A percentile compares a stretch with the other conserved stretches of the same genome.
These are phyloP conservation scores for Agrilus cyanescens DNA, from an alignment of 2,888 invertebrate species.

Conservation along the genomic window DNA sequence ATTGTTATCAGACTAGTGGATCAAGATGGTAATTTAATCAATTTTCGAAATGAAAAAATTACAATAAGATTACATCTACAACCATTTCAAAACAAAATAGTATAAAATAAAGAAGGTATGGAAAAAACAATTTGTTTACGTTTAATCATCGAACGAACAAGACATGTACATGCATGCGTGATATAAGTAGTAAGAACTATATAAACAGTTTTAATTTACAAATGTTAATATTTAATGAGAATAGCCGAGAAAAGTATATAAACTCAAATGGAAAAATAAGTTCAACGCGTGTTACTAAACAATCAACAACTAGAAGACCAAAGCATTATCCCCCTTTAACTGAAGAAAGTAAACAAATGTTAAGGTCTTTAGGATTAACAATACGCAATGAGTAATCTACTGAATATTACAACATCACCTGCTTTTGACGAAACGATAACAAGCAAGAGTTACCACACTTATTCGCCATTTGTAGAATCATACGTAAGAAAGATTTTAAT, in stretches of 20 bases:
- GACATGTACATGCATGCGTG: no score
- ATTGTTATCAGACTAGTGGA: conserved; percentile 21
- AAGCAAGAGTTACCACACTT: background rate
- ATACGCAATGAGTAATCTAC: background rate
- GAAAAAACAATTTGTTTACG: no score
- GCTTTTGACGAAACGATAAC: background rate
- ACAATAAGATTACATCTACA: conserved; percentile 17
- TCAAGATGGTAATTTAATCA: conserved; percentile 20
- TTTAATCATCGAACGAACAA: no score
- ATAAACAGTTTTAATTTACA: no score
- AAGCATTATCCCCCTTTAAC: background rate
- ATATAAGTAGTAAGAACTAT: no score
- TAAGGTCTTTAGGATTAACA: conserved; percentile 1
- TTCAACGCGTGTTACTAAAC: no score
- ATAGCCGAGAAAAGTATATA: no score
- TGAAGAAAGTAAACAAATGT: background rate
- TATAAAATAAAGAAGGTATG: no score
- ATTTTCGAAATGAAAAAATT: conserved; percentile 23
- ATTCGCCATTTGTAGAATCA: background rate
- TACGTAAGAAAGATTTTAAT: no score
- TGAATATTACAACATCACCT: background rate
- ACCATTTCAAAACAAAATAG: background rate
- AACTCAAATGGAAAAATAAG: no score
- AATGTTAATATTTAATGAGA: no score
- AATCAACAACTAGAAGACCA: no score